Conservation (phyloP, 2,888 invertebrate genomes). For the Ceriagrion tenellum region DNA sequence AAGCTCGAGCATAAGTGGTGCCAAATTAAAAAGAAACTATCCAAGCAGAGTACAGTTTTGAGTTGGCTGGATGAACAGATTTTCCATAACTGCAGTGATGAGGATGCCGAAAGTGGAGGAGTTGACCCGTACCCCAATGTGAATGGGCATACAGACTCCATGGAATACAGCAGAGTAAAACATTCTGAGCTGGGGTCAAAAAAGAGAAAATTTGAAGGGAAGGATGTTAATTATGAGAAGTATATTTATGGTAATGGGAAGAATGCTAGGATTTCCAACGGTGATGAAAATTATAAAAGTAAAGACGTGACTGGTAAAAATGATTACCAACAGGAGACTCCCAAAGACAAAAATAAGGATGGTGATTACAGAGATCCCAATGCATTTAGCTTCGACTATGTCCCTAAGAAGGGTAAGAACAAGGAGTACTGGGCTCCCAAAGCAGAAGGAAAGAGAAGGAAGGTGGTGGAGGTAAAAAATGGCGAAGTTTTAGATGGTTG, state of each 20-base stretch:
- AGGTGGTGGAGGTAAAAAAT: background rate
- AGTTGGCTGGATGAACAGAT: constrained; percentile 37
- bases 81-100: constrained; percentile 41
- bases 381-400: constrained; percentile 33
- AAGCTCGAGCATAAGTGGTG: constrained; percentile 61
- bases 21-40: constrained; percentile 32
- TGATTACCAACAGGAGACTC: background rate
- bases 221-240: background rate
- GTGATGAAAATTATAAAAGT: background rate
- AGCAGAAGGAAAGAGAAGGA: background rate
- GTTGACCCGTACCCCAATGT: background rate
- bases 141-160: background rate
- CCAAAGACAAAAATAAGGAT: background rate
- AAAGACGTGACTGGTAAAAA: background rate
- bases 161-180: background rate
- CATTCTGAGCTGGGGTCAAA: background rate
- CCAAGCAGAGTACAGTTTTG: constrained; percentile 10
- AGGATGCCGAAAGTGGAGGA: background rate
- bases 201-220: background rate
- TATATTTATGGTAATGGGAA: background rate
- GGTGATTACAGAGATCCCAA: constrained; percentile 15
- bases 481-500: background rate
- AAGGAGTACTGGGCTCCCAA: background rate
- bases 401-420: background rate
- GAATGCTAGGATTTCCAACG: background rate